A percentile compares a stretch with the other conserved stretches of the same genome.
phyloP scores from a whole-genome alignment of 2,888 invertebrate species.

The Drosophila demipolita region DNA sequence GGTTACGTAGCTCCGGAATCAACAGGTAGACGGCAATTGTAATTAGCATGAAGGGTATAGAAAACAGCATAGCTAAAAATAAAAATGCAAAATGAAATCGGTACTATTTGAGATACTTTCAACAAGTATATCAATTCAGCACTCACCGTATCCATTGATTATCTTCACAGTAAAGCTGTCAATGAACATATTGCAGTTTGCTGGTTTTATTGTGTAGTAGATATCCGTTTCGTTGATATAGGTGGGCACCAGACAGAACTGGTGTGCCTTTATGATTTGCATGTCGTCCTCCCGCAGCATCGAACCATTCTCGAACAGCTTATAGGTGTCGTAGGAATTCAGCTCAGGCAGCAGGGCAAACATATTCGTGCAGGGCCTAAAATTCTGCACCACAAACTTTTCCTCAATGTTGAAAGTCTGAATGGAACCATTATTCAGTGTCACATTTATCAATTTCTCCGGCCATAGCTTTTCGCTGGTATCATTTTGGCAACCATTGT shows the following conservation, averaged over 20 bases:
- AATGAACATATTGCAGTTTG: conserved; percentile 77
- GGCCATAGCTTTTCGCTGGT: conserved; percentile 66
- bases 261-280: conserved; percentile 65
- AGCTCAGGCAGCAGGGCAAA: conserved; percentile 68
- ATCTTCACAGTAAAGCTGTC: too few species aligned
- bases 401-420: conserved; percentile 59
- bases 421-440: conserved; percentile 53
- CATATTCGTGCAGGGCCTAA: conserved; percentile 66
- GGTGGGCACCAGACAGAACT: conserved; percentile 79
- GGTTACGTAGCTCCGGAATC: conserved; percentile 89
- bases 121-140: not conserved
- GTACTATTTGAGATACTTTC: not conserved
- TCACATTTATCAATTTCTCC: conserved; percentile 71
- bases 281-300: conserved; percentile 72
- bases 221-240: conserved; percentile 61
- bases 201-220: conserved; percentile 75
- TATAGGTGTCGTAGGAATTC: conserved; percentile 62
- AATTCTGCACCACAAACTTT: conserved; percentile 72
- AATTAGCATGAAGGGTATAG: conserved; percentile 90
- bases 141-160: conserved; percentile 82
- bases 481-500: conserved; percentile 43
- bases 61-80: conserved; percentile 88
- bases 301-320: conserved; percentile 80
- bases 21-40: conserved; percentile 91
- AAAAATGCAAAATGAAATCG: rapidly evolving